These are phyloP conservation scores for Ichneumon xanthorius DNA, from an alignment of 2,888 invertebrate species.

Conservation along the genomic window DNA sequence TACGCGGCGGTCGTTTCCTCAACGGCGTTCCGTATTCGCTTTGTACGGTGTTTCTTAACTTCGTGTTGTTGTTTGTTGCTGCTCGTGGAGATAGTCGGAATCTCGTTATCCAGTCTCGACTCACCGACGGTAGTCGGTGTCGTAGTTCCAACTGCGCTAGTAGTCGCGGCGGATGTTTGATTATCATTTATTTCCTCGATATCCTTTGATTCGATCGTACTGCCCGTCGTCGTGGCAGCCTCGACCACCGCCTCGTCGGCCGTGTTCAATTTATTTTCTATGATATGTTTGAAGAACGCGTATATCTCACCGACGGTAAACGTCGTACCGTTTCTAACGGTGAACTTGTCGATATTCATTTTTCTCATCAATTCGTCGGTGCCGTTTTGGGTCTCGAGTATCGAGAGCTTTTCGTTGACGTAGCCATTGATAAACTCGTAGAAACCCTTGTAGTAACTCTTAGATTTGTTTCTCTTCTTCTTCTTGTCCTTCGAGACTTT, in stretches of 20 bases:
- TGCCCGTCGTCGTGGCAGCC: slow-evolving; percentile 53
- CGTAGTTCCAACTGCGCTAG: slow-evolving; percentile 42
- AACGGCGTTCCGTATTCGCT: slow-evolving; percentile 80
- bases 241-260: slow-evolving; percentile 43
- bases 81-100: slow-evolving; percentile 75
- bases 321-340: slow-evolving; percentile 81
- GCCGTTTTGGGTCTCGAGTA: slow-evolving; percentile 78
- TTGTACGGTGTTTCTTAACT: slow-evolving; percentile 81
- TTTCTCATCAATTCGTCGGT: slow-evolving; percentile 81
- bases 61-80: slow-evolving; percentile 69
- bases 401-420: slow-evolving; percentile 80
- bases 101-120: slow-evolving; percentile 79
- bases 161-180: slow-evolving; percentile 57
- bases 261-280: slow-evolving; percentile 81
- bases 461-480: slow-evolving; percentile 78
- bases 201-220: slow-evolving; percentile 47
- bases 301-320: slow-evolving; percentile 83
- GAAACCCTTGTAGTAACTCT: slow-evolving; percentile 82
- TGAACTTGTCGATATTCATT: slow-evolving; percentile 82
- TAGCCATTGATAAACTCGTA: slow-evolving; percentile 83
- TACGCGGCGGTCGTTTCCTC: slow-evolving; percentile 69
- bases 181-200: slow-evolving; percentile 50
- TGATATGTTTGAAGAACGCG: slow-evolving; percentile 84
- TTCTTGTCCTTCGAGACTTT: slow-evolving; percentile 72
- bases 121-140: slow-evolving; percentile 67